Conservation (phyloP, 2,888 invertebrate species). For the Peribatodes rhomboidaria region DNA sequence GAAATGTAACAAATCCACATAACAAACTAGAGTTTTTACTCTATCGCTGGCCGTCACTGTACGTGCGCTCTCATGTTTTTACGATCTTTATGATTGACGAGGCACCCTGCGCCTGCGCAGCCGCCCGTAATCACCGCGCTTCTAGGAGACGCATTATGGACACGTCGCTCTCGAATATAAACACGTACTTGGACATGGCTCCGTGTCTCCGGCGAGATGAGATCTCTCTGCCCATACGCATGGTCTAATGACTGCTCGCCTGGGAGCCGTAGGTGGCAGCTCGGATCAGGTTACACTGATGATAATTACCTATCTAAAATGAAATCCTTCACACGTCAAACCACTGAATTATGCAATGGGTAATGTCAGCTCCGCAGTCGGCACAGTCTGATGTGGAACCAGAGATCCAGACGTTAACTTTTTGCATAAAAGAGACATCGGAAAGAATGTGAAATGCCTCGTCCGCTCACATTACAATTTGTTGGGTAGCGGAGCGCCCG, state of each 20-base stretch:
- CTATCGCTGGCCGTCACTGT: slow-evolving; percentile 46
- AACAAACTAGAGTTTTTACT: slow-evolving; percentile 56
- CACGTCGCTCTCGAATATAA: slow-evolving; percentile 58
- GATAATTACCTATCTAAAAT: slow-evolving; percentile 30
- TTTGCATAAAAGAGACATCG: slow-evolving; percentile 42
- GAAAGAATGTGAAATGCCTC: slow-evolving; percentile 61
- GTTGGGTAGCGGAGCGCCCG: slow-evolving; percentile 69
- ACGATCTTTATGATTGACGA: slow-evolving; percentile 73
- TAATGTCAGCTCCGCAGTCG: slow-evolving; percentile 7
- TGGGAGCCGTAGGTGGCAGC: slow-evolving; percentile 49
- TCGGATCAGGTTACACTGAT: slow-evolving; percentile 51
- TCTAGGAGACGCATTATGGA: slow-evolving; percentile 65
- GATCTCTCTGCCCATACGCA: slow-evolving; percentile 45
- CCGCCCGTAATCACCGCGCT: slow-evolving; percentile 58
- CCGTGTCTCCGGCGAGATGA: slow-evolving; percentile 56
- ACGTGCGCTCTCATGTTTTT: slow-evolving; percentile 67
- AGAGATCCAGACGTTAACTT: slow-evolving; percentile 31
- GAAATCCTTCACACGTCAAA: slow-evolving; percentile 29
- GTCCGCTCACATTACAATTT: slow-evolving; percentile 75
- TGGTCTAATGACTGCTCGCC: slow-evolving; percentile 49
- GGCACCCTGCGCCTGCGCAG: slow-evolving; percentile 59
- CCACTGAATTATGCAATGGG: slow-evolving; percentile 30
- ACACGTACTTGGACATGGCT: slow-evolving; percentile 60
- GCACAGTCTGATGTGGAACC: slow-evolving; percentile 12
- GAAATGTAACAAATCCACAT: slow-evolving; percentile 72